Evolutionary conservation across 2,113 vertebrate genomes (phyloP).

Genomic region (Perca schrenkii): DNA sequence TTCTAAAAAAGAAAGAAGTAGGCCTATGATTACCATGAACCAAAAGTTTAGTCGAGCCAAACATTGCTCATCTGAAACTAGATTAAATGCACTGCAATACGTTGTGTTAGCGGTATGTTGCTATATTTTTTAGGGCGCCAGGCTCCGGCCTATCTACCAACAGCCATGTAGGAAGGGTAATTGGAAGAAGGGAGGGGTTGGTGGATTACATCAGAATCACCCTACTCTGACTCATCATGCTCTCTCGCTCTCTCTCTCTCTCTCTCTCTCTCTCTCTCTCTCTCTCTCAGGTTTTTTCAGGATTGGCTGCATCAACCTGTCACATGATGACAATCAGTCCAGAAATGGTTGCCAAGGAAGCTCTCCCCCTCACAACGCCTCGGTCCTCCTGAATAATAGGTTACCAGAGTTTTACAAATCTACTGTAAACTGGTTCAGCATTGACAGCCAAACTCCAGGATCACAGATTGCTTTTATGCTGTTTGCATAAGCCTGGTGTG

Average conservation of each 20-base stretch:
- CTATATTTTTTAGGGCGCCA: neutral
- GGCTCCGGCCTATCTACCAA: slow-evolving; percentile 16
- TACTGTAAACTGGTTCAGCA: neutral
- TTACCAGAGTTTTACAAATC: slow-evolving; percentile 20
- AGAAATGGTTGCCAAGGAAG: slow-evolving; percentile 65
- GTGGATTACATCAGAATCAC: slow-evolving; percentile 72
- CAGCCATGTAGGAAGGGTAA: slow-evolving; percentile 13
- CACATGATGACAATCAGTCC: slow-evolving; percentile 56
- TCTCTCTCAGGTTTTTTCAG: slow-evolving; percentile 33
- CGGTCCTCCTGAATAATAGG: slow-evolving; percentile 26
- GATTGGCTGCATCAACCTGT: slow-evolving; percentile 42
- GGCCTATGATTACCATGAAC: neutral
- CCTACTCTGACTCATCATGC: slow-evolving; percentile 74
- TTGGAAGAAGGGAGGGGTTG: slow-evolving; percentile 45
- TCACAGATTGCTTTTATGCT: neutral
- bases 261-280: neutral
- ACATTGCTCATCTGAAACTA: neutral
- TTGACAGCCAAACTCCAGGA: neutral
- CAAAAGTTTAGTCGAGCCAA: neutral
- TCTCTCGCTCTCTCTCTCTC: slow-evolving; percentile 7
- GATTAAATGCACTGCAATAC: neutral
- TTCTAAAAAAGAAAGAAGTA: neutral
- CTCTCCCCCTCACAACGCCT: slow-evolving; percentile 27
- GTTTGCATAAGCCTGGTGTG: neutral
- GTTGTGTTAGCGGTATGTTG: neutral